Evolutionary conservation across 2,888 invertebrate genomes (phyloP).

Genomic region (Galerucella pusilla): DNA sequence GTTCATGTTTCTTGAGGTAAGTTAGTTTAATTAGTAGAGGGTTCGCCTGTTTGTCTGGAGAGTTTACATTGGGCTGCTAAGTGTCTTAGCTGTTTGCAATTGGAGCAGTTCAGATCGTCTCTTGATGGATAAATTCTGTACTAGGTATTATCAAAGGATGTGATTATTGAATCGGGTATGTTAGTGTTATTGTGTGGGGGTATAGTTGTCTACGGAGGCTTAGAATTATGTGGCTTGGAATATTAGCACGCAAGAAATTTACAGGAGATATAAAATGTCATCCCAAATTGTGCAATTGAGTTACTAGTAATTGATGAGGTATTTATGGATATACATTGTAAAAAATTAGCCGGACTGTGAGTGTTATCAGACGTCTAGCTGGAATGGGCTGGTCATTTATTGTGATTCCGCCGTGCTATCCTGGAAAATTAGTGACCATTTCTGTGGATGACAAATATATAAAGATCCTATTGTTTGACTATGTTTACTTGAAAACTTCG

Average conservation of each 20-base stretch:
- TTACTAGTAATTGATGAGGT: slow-evolving; percentile 42
- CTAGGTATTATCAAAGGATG: slow-evolving; percentile 37
- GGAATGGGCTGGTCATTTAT: slow-evolving; percentile 26
- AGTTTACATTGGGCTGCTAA: slow-evolving; percentile 8
- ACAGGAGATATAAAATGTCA: not conserved
- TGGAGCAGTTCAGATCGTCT: slow-evolving; percentile 42
- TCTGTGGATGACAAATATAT: too few relatives aligned
- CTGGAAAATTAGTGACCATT: too few relatives aligned
- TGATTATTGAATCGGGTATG: slow-evolving; percentile 31
- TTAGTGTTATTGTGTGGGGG: not conserved
- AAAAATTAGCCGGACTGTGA: slow-evolving; percentile 46
- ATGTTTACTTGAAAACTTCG: too few relatives aligned
- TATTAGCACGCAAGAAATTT: not conserved
- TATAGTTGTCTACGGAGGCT: not conserved
- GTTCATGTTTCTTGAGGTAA: not conserved
- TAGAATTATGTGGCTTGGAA: not conserved
- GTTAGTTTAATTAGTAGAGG: not conserved
- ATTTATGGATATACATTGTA: slow-evolving; percentile 51
- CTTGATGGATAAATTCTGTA: slow-evolving; percentile 43
- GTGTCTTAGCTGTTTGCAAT: slow-evolving; percentile 39
- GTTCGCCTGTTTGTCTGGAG: not conserved
- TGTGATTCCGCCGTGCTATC: slow-evolving; percentile 34
- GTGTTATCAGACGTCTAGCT: slow-evolving; percentile 45
- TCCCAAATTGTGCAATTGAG: slow-evolving; percentile 31
- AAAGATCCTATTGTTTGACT: too few relatives aligned